Conservation (phyloP, 2,113 vertebrate genomes). For the Mustelus asterias region DNA sequence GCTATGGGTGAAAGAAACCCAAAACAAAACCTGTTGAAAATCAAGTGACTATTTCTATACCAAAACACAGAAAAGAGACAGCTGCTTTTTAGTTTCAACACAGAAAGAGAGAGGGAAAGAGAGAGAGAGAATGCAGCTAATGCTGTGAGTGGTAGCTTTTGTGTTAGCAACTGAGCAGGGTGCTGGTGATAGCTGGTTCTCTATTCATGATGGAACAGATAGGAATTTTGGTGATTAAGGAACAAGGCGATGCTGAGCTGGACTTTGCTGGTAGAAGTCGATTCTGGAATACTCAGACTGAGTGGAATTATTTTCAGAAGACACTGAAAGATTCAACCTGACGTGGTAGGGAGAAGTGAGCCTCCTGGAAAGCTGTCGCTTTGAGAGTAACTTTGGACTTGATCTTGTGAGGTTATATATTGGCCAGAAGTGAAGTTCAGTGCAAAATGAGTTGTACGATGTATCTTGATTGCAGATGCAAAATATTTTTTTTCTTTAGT, state of each 20-base stretch:
- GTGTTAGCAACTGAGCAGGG: neutral
- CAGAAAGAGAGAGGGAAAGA: too few species aligned
- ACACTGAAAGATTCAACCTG: neutral
- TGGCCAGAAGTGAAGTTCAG: neutral
- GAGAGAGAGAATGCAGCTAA: too few species aligned
- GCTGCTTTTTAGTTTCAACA: too few species aligned
- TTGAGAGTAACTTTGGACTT: neutral
- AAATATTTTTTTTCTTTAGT: neutral
- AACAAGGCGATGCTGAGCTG: neutral
- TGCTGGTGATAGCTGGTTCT: neutral
- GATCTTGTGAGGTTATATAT: neutral
- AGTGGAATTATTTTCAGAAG: neutral
- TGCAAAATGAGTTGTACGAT: neutral
- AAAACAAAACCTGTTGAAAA: too few species aligned
- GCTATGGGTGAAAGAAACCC: too few species aligned
- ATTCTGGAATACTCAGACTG: neutral
- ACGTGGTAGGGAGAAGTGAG: neutral
- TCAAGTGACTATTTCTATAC: too few species aligned
- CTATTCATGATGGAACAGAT: neutral
- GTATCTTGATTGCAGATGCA: neutral
- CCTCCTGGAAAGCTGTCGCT: neutral
- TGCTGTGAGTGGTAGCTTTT: neutral
- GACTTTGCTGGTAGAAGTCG: neutral
- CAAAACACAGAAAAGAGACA: too few species aligned
- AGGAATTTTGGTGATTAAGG: neutral